Base-by-base conservation (phyloP, 23 tunicate species). In the Trididemnum nubilum region DNA sequence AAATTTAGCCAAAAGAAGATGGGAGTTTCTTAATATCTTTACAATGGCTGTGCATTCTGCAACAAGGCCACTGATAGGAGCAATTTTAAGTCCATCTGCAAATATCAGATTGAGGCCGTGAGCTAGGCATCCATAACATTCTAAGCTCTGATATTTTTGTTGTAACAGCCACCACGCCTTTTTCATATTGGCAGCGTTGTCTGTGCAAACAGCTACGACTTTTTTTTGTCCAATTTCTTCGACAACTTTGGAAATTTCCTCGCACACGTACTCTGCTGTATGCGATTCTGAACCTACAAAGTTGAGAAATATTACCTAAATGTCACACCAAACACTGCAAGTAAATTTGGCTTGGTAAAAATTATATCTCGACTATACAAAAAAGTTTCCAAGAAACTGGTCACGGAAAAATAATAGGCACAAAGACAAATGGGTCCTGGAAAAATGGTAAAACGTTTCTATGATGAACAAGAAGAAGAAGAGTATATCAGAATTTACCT, bases 141-240 rank as follows among this genome's bases (percentile, higher is more conserved):
- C 67, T 26, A 24, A 24, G 26, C 29, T 61, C n/a, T 23, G 67
- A n/a, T 61, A 61, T 12, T 61, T 61, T 24, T 61, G 5, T n/a
- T n/a, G 28, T 21, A 61, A 24, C 18, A 61, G 67, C 4, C 26
- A 3, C 25, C 67, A 15, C 26, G 67, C 67, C 26, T 61, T 61
- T 61, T 61, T 61, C 5, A 61, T 61, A 26, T 61, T 61, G 4
- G 67, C 26, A 23, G 67, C 67, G 3, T 61, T 61, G 67, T 61
- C 67, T 22, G 67, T 61, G 67, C 67, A 61, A 12, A 61, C 26
- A n/a, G 67, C 67, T 5, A 61, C n/a, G 5, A 61, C 26, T 61
- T 61, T 61, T 5, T 61, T 23, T 21, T 23, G 26, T 23, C 67
- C 67, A 61, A 61, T 22, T 61, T 61, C 29, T 3, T 61, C 67